Percentiles rank a stretch among this genome's conserved stretches.
Conservation (phyloP, 2,797 vertebrate genomes). For the Thamnophis elegans region DNA sequence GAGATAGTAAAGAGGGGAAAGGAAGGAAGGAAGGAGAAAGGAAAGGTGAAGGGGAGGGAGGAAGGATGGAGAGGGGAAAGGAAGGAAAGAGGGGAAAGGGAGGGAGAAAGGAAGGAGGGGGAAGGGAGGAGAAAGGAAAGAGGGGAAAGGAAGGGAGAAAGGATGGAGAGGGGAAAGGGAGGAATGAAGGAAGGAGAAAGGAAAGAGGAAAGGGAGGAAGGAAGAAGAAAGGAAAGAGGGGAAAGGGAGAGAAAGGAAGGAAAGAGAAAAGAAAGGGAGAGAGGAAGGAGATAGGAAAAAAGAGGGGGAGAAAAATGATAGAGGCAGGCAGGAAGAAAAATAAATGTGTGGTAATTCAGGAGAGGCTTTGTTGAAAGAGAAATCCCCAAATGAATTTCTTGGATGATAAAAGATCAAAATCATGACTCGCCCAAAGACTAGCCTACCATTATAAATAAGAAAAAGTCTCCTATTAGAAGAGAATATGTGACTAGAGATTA, state of each 20-base stretch:
- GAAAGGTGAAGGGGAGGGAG: neutral
- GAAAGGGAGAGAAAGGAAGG: too few species aligned
- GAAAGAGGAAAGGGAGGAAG: neutral
- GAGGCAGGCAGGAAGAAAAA: neutral
- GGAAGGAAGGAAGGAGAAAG: neutral
- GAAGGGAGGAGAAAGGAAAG: neutral
- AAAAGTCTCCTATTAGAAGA: neutral
- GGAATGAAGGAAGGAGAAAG: neutral
- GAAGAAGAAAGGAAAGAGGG: neutral
- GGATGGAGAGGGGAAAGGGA: neutral
- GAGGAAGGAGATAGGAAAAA: neutral
- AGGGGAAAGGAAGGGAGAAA: neutral
- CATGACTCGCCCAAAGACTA: too few species aligned
- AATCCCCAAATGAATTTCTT: neutral
- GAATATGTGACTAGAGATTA: neutral
- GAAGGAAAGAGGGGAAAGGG: neutral
- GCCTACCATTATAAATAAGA: neutral
- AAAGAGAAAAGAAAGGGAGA: too few species aligned
- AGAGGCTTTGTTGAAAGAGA: neutral
- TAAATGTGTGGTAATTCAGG: neutral
- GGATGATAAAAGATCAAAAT: neutral
- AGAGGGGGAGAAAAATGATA: neutral
- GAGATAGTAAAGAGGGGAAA: neutral
- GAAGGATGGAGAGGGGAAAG: neutral
- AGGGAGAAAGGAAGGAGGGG: too few species aligned